Base-by-base conservation (phyloP, 2,113 vertebrate species). In the Leuciscus idus region DNA sequence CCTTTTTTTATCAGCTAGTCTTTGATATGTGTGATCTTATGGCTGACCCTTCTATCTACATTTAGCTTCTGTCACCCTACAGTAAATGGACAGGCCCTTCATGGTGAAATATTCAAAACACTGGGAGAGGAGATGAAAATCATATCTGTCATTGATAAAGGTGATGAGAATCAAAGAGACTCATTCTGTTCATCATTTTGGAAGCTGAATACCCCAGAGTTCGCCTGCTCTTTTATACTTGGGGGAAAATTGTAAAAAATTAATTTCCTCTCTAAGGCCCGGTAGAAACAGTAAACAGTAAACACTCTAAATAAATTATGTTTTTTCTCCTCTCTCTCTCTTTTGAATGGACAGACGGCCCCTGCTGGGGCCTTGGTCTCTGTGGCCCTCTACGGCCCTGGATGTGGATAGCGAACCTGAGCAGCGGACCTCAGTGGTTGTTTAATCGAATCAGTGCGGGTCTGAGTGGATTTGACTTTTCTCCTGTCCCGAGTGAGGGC, bases 291-390 rank as follows among this genome's bases (percentile, higher is more conserved):
- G 88, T 91, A 93, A 93, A 93, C 89, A 82, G 94, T 95, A 95
- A 95, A 95, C 94, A 95, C 84, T 88, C 88, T 95, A 92, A 95
- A 95, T 95, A 94, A 95, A 95, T 95, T 75, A 94, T 94, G 85
- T 92, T 61, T 62, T 73, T 43, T 70, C 23, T 61, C 52, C n/a
- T 89, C 76, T 84, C 83, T 83, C 83, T 78, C 84, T 75, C 70
- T 89, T 90, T 81, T 90, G 90, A 92, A 93, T 55, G 80, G 90
- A 92, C 91, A 92, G 92, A 92, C 66, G n/a, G 86, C 68, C 82
- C 85, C 72, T 46, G 66, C 89, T 92, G 91, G 92, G 88, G 75
- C 82, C 82, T 88, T 78, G 55, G 77, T 93, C 93, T 95, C 92
- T 87, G 87, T 89, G 90, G 89, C 92, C 92, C 90, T 92, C 91